A percentile compares a stretch with the other conserved stretches of the same genome.
Conservation (phyloP, 2,888 invertebrate species). For the Tinea semifulvella region DNA sequence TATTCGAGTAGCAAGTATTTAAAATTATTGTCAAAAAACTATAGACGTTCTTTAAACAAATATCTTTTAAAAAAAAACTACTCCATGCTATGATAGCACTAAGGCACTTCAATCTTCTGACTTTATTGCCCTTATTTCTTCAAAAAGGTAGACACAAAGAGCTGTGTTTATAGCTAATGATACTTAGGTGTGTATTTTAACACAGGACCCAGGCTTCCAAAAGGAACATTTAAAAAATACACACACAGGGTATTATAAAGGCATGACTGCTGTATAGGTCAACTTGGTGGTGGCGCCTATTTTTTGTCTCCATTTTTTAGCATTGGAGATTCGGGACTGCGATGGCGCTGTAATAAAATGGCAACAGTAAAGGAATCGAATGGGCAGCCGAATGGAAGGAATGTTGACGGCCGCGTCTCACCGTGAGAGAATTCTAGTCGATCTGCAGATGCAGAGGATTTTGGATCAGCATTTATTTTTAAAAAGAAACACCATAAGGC, state of each 20-base stretch:
- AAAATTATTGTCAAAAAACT: no score
- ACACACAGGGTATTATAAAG: conserved; percentile 49
- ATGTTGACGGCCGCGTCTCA: conserved; percentile 22
- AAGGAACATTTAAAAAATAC: conserved; percentile 53
- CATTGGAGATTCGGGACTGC: conserved; percentile 44
- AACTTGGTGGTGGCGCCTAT: conserved; percentile 51
- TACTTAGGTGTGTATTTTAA: conserved; percentile 66
- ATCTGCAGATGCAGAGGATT: not conserved
- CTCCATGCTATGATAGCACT: conserved; percentile 36
- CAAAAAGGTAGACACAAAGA: conserved; percentile 56
- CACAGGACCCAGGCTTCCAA: conserved; percentile 51
- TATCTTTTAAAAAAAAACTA: conserved; percentile 23
- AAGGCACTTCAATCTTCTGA: conserved; percentile 41
- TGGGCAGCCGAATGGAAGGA: not conserved
- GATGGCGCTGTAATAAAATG: conserved; percentile 57
- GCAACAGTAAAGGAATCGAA: conserved; percentile 37
- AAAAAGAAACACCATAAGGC: no score
- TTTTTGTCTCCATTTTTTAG: conserved; percentile 58
- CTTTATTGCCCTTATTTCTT: conserved; percentile 60
- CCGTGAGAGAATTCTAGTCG: conserved; percentile 29
- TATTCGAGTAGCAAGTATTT: no score
- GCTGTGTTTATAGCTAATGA: conserved; percentile 64
- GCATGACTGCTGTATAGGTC: conserved; percentile 29
- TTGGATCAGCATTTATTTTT: not conserved
- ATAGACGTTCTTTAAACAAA: no score